Percentiles rank a stretch among this genome's conserved stretches.
phyloP scores from a whole-genome alignment of 2,888 invertebrate genomes.

The Catocala fraxini region DNA sequence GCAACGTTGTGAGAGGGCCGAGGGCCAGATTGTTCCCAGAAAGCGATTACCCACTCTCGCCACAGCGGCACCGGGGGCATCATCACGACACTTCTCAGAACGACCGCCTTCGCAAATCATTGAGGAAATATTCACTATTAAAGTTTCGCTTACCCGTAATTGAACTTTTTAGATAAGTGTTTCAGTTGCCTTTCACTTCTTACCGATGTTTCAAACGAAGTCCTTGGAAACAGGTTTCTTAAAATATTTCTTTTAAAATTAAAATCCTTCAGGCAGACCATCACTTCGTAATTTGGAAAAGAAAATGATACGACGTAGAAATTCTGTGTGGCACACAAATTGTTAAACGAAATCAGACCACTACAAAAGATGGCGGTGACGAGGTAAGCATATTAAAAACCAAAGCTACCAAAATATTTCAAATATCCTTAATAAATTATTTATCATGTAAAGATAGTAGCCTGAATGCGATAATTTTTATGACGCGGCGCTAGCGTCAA shows the following conservation, averaged over 20 bases:
- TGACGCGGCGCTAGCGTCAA: conserved; percentile 14
- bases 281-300: too few relatives aligned
- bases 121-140: conserved; percentile 37
- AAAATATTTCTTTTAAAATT: too few relatives aligned
- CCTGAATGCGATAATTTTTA: conserved; percentile 37
- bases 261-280: too few relatives aligned
- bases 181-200: too few relatives aligned
- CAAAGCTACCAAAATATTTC: too few relatives aligned
- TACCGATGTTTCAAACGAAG: too few relatives aligned
- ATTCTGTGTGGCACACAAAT: too few relatives aligned
- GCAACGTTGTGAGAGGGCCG: conserved; percentile 27
- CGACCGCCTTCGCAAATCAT: conserved; percentile 32
- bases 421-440: conserved; percentile 13
- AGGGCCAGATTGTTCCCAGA: conserved; percentile 41
- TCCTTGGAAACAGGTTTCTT: too few relatives aligned
- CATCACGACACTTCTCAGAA: conserved; percentile 51
- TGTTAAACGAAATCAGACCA: too few relatives aligned
- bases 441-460: conserved; percentile 16
- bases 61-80: conserved; percentile 19
- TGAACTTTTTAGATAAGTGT: conserved; percentile 17
- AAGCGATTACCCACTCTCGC: conserved; percentile 46
- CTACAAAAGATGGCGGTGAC: too few relatives aligned
- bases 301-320: too few relatives aligned
- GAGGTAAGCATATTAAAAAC: too few relatives aligned
- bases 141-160: conserved; percentile 41